A percentile compares a stretch with the other conserved stretches of the same genome.
phyloP scores from a whole-genome alignment of 2,888 invertebrate species.

The Junonia oenone region DNA sequence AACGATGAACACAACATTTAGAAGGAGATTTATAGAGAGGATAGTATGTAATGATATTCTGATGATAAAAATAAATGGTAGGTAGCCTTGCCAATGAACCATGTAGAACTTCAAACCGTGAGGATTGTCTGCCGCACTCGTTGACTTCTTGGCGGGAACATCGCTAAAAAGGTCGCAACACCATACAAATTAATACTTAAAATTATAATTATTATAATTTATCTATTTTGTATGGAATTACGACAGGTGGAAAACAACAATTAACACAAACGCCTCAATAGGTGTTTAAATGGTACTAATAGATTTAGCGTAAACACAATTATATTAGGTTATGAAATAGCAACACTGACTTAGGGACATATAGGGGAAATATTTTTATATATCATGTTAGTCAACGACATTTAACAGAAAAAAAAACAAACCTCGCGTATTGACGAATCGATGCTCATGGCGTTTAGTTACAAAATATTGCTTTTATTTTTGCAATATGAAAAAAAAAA shows the following conservation, averaged over 20 bases:
- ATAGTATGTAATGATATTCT: conserved; percentile 7
- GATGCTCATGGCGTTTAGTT: conserved; percentile 6
- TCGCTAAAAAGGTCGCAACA: conserved; percentile 47
- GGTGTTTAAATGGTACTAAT: not conserved
- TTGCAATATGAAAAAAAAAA: not conserved
- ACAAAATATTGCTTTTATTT: not conserved
- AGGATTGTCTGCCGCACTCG: conserved; percentile 54
- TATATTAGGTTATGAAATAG: not conserved
- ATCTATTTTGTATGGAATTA: conserved; percentile 16
- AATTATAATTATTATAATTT: not conserved
- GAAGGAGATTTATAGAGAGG: conserved; percentile 12
- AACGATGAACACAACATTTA: conserved; percentile 24
- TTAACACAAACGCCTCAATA: conserved; percentile 1
- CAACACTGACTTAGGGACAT: not conserved
- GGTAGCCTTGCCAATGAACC: conserved; percentile 67
- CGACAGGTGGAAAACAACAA: conserved; percentile 11
- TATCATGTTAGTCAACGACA: not conserved
- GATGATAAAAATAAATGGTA: conserved; percentile 29
- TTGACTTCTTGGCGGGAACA: conserved; percentile 49
- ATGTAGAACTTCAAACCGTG: conserved; percentile 62
- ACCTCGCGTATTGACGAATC: conserved; percentile 42
- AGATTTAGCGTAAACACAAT: not conserved
- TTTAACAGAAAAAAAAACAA: conserved; percentile 28
- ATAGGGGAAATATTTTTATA: not conserved
- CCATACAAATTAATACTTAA: conserved; percentile 37